These are phyloP conservation scores for Clinocottus analis DNA, from an alignment of 2,113 vertebrate species.

Conservation along the genomic window DNA sequence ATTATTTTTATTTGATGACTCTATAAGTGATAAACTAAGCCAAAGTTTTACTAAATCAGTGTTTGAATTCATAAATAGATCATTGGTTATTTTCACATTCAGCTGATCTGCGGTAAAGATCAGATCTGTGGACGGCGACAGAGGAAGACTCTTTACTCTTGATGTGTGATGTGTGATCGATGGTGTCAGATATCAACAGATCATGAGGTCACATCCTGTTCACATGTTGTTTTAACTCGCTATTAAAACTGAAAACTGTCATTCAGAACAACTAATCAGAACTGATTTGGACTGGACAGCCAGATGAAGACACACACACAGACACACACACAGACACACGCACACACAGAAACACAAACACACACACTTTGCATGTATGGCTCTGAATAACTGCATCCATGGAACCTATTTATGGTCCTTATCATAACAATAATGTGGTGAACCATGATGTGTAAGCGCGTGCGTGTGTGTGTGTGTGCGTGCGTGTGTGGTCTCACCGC, in stretches of 20 bases:
- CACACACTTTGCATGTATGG: too few species aligned
- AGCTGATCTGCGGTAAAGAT: conserved; percentile 23
- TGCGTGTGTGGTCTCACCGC: conserved; percentile 82
- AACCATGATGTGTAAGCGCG: not conserved
- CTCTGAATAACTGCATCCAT: not conserved
- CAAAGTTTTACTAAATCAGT: not conserved
- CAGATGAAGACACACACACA: not conserved
- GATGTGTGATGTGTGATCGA: too few species aligned
- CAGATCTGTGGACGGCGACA: not conserved
- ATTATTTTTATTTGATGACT: not conserved
- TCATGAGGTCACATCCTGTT: too few species aligned
- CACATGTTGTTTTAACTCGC: too few species aligned
- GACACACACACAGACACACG: too few species aligned
- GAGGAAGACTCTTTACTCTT: too few species aligned
- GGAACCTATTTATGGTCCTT: not conserved
- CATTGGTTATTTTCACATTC: not conserved
- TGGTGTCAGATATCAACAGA: not conserved
- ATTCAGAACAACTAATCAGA: not conserved
- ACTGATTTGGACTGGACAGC: not conserved
- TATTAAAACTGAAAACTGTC: not conserved
- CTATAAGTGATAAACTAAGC: not conserved
- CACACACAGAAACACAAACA: too few species aligned
- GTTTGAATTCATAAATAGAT: not conserved
- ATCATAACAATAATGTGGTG: not conserved
- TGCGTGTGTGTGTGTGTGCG: not conserved